Base-by-base conservation (phyloP, 2,797 vertebrate species). In the Sphaeramia orbicularis region DNA sequence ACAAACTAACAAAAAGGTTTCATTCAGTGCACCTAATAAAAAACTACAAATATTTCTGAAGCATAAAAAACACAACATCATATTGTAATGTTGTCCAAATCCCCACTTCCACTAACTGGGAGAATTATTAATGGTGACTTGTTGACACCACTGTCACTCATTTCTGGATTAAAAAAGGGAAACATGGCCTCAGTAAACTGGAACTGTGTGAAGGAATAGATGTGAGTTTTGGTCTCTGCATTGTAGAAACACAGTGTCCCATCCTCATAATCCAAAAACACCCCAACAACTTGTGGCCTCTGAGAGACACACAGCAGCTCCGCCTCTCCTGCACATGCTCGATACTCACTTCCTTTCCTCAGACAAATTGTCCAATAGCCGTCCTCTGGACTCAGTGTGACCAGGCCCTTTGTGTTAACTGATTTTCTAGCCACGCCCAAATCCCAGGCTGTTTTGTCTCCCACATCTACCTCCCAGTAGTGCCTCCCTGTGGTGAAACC, bases 381-480 rank as follows among this genome's bases (percentile, higher is more conserved):
- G 0, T 92, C 82, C 27, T 89, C 79, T 1, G 93, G 93, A 56
- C 88, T 85, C 78, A 94, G 74, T 0, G 86, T 91, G 52, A 93
- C 88, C 63, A 76, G 24, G 8, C 94, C 95, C 56, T 94, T 95
- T 62, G 95, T 87, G 41, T 36, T 80, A 18, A 91, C 86, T 0
- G 84, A 88, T 64, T 80, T 76, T 10, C 21, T 85, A 30, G 94
- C 95, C n/a, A 96, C 83, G 0, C 95, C 95, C 35, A 96, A 41
- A 4, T 95, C 91, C 95, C 95, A 96, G 1, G 89, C 88, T 6
- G 92, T 92, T 62, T 94, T 94, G 3, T 84, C 83, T 2, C 85
- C 83, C 0, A 96, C 91, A 0, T 91, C 83, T 6, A 96, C 94
- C 64, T 95, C 94, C 95, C 95, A 96, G 85, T 86, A 95, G 64